phyloP scores from a whole-genome alignment of 2,888 invertebrate genomes.

The Pachydiplax longipennis region DNA sequence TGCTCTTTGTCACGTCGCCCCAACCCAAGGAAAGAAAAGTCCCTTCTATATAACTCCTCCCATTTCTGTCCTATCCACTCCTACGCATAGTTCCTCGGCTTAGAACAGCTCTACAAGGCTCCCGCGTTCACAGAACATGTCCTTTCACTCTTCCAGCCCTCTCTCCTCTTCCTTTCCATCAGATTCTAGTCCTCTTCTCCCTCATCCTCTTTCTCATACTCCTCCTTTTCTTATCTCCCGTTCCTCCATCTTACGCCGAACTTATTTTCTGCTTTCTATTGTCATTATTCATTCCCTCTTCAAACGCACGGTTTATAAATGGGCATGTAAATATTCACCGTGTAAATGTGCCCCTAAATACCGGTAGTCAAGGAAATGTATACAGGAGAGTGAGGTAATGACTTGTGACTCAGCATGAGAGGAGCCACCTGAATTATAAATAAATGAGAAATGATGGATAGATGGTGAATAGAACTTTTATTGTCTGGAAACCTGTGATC shows the following conservation, averaged over 20 bases:
- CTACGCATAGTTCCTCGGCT: constrained; percentile 23
- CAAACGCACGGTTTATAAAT: no score
- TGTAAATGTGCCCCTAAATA: no score
- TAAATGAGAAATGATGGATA: no score
- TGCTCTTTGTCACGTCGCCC: not conserved
- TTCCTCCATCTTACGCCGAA: not conserved
- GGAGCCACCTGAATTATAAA: no score
- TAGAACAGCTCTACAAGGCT: not conserved
- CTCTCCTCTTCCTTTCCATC: not conserved
- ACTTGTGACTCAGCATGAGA: no score
- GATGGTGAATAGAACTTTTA: no score
- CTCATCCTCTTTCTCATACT: not conserved
- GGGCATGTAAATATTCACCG: no score
- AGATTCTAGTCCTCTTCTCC: not conserved
- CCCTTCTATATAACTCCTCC: no score
- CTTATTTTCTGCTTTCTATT: not conserved
- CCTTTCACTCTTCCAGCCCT: not conserved
- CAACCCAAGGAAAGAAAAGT: not conserved
- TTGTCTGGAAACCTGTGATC: no score
- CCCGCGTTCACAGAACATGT: not conserved
- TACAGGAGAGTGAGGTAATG: no score
- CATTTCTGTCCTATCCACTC: not conserved
- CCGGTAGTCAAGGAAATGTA: no score
- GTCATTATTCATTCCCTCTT: not conserved
- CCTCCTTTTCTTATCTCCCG: not conserved